These are phyloP conservation scores for Clepsis dumicolana DNA, from an alignment of 2,888 invertebrate genomes.

Conservation along the genomic window DNA sequence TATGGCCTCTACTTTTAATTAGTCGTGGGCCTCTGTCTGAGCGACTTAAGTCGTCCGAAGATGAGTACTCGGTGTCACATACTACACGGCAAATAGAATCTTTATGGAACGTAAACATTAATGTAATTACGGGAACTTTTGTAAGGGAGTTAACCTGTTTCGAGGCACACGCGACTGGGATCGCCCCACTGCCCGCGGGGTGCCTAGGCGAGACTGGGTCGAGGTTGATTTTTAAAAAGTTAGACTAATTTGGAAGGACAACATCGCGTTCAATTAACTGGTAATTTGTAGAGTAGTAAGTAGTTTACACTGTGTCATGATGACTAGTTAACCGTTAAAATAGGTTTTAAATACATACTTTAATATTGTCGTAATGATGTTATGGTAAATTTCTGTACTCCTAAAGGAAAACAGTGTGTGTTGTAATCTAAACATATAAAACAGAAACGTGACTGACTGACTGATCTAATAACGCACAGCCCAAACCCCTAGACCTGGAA, in stretches of 20 bases:
- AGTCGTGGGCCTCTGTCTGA: not conserved
- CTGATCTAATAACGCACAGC: no score
- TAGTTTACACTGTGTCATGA: no score
- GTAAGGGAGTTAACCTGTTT: conserved; percentile 41
- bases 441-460: no score
- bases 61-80: conserved; percentile 5
- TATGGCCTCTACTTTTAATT: no score
- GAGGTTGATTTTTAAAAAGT: not conserved
- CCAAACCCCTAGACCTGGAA: no score
- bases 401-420: no score
- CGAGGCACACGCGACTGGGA: conserved; percentile 13
- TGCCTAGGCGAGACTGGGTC: not conserved
- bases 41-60: not conserved
- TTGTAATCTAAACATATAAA: no score
- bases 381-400: no score
- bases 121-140: conserved; percentile 40
- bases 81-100: conserved; percentile 33
- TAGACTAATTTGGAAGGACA: not conserved
- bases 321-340: no score
- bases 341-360: no score
- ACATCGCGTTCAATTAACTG: not conserved
- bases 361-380: no score
- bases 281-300: not conserved
- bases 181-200: conserved; percentile 23
- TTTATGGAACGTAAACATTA: conserved; percentile 43